These are phyloP conservation scores for Entomyzon cyanotis DNA, from an alignment of 2,113 vertebrate species.

Conservation along the genomic window DNA sequence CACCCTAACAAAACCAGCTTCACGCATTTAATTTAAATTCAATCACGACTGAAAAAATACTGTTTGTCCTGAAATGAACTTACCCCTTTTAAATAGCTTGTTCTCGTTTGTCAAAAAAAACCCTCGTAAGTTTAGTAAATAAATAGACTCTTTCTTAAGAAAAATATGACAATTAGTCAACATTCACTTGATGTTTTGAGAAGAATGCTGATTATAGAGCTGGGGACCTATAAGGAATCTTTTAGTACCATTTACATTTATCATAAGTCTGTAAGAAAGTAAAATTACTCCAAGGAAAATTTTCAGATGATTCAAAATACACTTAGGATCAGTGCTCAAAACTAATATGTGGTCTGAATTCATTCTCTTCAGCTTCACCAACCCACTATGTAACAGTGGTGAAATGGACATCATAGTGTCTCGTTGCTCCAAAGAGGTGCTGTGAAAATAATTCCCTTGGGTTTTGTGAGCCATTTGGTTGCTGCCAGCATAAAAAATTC, in stretches of 20 bases:
- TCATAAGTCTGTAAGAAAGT: background rate
- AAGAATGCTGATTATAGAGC: background rate
- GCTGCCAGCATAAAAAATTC: background rate
- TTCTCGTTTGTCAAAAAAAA: background rate
- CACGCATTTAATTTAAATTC: background rate
- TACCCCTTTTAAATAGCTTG: background rate
- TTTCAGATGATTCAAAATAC: background rate
- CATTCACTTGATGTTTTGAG: background rate
- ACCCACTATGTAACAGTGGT: background rate
- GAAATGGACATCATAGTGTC: background rate
- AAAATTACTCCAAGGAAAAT: background rate
- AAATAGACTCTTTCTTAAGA: background rate
- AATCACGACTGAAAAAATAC: background rate
- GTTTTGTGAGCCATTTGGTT: background rate
- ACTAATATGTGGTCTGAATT: background rate
- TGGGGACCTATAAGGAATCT: background rate
- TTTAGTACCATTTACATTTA: background rate
- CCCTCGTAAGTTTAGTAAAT: background rate
- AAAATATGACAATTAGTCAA: background rate
- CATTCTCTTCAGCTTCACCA: background rate
- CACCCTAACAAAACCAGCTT: background rate
- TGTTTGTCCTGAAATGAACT: background rate
- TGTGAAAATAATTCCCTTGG: background rate
- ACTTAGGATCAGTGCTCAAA: background rate
- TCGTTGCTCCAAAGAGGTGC: background rate